Evolutionary conservation across 2,797 vertebrate species (phyloP).

Genomic region (Rhyacichthys aspro): DNA sequence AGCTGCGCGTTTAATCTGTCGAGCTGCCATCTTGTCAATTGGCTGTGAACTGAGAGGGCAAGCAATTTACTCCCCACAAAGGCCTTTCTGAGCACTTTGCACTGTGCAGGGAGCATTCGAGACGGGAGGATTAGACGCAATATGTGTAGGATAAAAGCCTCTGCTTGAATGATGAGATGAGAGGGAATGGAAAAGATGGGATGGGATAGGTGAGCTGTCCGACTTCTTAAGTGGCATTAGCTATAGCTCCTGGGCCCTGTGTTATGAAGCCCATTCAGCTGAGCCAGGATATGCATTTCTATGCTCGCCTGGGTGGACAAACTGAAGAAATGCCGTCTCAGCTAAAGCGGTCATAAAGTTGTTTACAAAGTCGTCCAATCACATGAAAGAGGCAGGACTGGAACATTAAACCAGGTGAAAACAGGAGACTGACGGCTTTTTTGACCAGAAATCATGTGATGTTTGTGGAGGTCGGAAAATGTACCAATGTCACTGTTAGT

Average conservation of each 20-base stretch:
- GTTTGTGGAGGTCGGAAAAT: not conserved
- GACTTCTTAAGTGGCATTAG: constrained; percentile 14
- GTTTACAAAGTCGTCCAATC: not conserved
- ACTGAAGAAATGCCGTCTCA: not conserved
- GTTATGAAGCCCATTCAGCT: constrained; percentile 1
- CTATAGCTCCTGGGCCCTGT: constrained; percentile 2
- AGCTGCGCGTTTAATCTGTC: constrained; percentile 60
- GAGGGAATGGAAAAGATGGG: constrained; percentile 13
- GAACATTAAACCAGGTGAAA: not conserved
- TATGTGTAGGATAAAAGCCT: constrained; percentile 29
- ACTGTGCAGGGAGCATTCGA: constrained; percentile 5
- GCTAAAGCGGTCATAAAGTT: not conserved
- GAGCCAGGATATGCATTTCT: constrained; percentile 1
- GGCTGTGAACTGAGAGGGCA: constrained; percentile 76
- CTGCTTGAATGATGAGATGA: constrained; percentile 23
- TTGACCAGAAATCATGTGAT: not conserved
- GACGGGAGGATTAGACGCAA: constrained; percentile 19
- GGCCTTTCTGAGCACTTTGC: constrained; percentile 55
- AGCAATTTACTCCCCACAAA: constrained; percentile 78
- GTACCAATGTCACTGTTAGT: too few species aligned
- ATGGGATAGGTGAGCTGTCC: constrained; percentile 14
- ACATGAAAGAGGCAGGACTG: too few species aligned
- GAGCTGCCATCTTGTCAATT: constrained; percentile 69
- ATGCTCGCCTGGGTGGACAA: not conserved
- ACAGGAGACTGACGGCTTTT: not conserved